A percentile compares a stretch with the other conserved stretches of the same genome.
phyloP scores from a whole-genome alignment of 2,113 vertebrate species.

The Paramormyrops kingsleyae region DNA sequence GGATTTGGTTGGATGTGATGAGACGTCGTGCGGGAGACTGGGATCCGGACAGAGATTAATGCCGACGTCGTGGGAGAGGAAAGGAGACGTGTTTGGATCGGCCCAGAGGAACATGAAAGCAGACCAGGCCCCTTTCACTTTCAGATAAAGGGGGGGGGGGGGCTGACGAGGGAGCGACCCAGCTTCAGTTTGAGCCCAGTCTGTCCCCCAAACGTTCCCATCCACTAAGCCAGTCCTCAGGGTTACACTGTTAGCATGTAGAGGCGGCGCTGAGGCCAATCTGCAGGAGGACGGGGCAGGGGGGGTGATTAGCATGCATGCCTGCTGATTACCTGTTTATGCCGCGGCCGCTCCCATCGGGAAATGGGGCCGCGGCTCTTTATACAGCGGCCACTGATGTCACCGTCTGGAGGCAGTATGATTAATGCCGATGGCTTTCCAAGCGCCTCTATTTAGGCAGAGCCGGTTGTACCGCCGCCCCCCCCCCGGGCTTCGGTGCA shows the following conservation, averaged over 20 bases:
- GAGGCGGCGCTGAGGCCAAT: background rate
- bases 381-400: constrained; percentile 52
- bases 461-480: background rate
- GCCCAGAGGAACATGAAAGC: background rate
- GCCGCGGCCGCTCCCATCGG: constrained; percentile 25
- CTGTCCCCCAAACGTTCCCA: background rate
- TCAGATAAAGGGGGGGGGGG: background rate
- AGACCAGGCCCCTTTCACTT: background rate
- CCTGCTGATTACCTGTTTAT: constrained; percentile 52
- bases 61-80: background rate
- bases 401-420: constrained; percentile 58
- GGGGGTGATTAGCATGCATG: constrained; percentile 33
- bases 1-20: constrained; percentile 34
- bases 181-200: background rate
- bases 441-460: constrained; percentile 41
- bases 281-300: background rate
- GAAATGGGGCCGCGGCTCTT: constrained; percentile 33
- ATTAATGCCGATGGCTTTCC: constrained; percentile 62
- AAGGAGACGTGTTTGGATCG: background rate
- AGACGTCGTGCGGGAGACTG: background rate
- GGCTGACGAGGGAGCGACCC: background rate
- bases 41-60: constrained; percentile 31
- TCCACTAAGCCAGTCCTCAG: background rate
- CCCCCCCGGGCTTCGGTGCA: background rate
- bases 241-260: background rate